These are phyloP conservation scores for Limnephilus lunatus DNA, from an alignment of 2,888 invertebrate genomes.

Conservation along the genomic window DNA sequence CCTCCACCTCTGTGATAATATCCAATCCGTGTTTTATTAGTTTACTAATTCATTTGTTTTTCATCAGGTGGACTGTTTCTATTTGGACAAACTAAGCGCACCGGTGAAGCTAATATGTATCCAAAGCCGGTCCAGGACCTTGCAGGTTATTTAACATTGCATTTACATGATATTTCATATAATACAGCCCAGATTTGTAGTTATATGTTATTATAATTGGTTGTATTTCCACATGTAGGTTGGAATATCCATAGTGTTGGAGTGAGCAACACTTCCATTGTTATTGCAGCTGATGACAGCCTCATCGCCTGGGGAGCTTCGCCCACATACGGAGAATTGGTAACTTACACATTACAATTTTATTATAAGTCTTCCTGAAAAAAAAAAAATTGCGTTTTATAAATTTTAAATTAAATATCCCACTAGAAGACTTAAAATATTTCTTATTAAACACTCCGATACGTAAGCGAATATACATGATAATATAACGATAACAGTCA, in stretches of 20 bases:
- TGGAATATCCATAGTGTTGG: constrained; percentile 93
- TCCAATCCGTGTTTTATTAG: background rate
- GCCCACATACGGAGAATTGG: constrained; percentile 95
- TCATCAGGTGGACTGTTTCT: constrained; percentile 81
- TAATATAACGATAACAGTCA: too few species aligned
- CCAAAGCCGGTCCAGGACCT: constrained; percentile 96
- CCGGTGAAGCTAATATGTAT: constrained; percentile 97
- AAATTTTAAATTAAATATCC: too few species aligned
- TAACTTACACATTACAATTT: constrained; percentile 70
- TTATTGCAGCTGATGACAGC: constrained; percentile 93
- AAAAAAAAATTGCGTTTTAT: too few species aligned
- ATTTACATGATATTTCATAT: background rate
- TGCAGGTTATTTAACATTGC: constrained; percentile 74
- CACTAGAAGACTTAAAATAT: too few species aligned
- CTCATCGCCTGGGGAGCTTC: constrained; percentile 96
- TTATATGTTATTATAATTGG: background rate
- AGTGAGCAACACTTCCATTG: constrained; percentile 88
- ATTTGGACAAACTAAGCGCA: constrained; percentile 94
- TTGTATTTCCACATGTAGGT: constrained; percentile 74
- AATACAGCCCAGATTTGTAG: too few species aligned
- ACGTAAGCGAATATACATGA: too few species aligned
- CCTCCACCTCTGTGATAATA: background rate
- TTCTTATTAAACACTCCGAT: too few species aligned
- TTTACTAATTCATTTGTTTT: background rate
- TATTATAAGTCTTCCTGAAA: background rate